phyloP scores from a whole-genome alignment of 2,888 invertebrate genomes.

The Hoplodrina ambigua region DNA sequence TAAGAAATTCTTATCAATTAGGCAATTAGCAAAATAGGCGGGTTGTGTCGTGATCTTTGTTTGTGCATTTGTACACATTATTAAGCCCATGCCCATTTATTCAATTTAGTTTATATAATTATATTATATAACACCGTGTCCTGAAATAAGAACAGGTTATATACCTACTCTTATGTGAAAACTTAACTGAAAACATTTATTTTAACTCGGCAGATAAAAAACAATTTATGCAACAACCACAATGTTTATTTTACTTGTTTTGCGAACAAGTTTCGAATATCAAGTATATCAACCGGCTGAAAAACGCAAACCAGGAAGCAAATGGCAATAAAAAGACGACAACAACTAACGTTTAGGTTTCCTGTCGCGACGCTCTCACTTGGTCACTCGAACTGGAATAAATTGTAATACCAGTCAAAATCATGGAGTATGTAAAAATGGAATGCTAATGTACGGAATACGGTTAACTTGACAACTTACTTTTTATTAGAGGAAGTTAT shows the following conservation, averaged over 20 bases:
- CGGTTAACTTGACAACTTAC: neutral
- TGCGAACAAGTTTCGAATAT: conserved; percentile 41
- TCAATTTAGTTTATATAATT: too few species aligned
- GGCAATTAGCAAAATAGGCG: too few species aligned
- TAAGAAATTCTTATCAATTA: too few species aligned
- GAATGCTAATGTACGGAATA: conserved; percentile 1
- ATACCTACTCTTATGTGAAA: too few species aligned
- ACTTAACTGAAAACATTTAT: neutral
- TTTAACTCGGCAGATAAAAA: neutral
- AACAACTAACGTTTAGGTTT: conserved; percentile 78
- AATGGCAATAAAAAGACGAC: conserved; percentile 77
- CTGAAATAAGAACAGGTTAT: too few species aligned
- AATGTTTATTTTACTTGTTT: conserved; percentile 45
- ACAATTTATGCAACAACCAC: conserved; percentile 9
- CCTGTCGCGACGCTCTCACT: conserved; percentile 74
- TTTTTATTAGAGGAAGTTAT: neutral
- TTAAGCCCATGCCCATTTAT: too few species aligned
- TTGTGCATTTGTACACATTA: too few species aligned
- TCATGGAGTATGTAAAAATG: conserved; percentile 48
- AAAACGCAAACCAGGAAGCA: conserved; percentile 78
- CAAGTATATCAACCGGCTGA: conserved; percentile 45
- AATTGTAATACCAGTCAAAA: conserved; percentile 66
- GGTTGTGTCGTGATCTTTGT: too few species aligned
- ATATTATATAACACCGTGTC: too few species aligned
- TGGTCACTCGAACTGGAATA: conserved; percentile 74